A percentile compares a stretch with the other conserved stretches of the same genome.
These are phyloP conservation scores for Mamestra brassicae DNA, from an alignment of 2,888 invertebrate species.

Conservation along the genomic window DNA sequence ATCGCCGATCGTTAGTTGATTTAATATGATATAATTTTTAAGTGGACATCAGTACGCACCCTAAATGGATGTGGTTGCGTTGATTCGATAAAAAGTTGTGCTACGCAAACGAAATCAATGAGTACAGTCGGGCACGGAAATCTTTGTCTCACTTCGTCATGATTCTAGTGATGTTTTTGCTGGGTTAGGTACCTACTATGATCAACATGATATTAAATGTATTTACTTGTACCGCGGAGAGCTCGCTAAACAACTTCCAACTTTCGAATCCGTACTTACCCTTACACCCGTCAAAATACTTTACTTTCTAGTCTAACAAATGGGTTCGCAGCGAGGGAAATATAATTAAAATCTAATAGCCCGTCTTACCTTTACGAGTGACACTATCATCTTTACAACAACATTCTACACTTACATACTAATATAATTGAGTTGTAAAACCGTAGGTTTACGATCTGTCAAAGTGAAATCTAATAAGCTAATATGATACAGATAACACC, in stretches of 20 bases:
- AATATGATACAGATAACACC: constrained; percentile 58
- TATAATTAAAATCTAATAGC: constrained; percentile 52
- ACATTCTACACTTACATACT: constrained; percentile 52
- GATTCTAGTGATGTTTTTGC: background rate
- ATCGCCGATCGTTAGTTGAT: constrained; percentile 54
- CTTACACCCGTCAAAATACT: constrained; percentile 51
- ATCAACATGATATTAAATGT: constrained; percentile 1
- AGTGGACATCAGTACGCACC: constrained; percentile 61
- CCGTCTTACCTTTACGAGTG: constrained; percentile 52
- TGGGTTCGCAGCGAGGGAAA: constrained; percentile 43
- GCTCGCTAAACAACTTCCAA: constrained; percentile 38
- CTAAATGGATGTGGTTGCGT: constrained; percentile 60
- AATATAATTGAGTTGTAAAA: constrained; percentile 67
- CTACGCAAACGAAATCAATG: constrained; percentile 50
- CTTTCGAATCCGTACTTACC: constrained; percentile 56
- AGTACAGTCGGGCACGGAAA: constrained; percentile 46
- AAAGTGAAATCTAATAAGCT: constrained; percentile 60
- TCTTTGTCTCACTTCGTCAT: constrained; percentile 8
- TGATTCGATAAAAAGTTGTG: constrained; percentile 61
- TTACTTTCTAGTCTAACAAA: constrained; percentile 53
- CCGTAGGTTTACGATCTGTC: constrained; percentile 58
- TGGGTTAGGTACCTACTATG: background rate
- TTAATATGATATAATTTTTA: constrained; percentile 66
- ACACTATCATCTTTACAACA: constrained; percentile 48
- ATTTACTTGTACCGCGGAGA: constrained; percentile 17